phyloP scores from a whole-genome alignment of 2,797 vertebrate genomes.

The Liparis tanakae region DNA sequence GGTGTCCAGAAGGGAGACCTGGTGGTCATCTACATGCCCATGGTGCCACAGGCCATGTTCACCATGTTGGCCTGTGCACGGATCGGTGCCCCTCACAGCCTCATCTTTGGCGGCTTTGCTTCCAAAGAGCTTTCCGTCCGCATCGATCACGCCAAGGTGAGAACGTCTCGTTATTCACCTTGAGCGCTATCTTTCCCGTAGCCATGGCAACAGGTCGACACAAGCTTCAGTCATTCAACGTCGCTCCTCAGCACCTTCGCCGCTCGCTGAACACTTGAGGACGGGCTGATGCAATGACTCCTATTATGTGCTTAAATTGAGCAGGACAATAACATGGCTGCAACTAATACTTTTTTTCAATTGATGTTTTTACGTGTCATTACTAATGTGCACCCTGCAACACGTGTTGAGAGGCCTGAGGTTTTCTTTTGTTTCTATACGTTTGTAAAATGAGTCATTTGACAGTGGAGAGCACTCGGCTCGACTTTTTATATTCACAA shows the following conservation, averaged over 20 bases:
- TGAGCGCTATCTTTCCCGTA: background rate
- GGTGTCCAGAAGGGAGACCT: constrained; percentile 90
- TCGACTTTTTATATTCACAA: background rate
- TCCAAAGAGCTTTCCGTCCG: constrained; percentile 93
- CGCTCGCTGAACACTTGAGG: background rate
- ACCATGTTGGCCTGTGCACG: constrained; percentile 96
- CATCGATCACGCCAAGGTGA: constrained; percentile 95
- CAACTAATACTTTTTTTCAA: background rate
- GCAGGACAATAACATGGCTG: background rate
- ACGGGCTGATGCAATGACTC: background rate
- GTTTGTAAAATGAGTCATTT: constrained; percentile 38
- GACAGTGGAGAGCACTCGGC: constrained; percentile 25
- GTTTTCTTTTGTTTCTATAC: constrained; percentile 33
- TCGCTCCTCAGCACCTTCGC: background rate
- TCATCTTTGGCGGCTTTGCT: constrained; percentile 98
- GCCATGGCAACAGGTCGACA: background rate
- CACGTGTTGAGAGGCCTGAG: constrained; percentile 14
- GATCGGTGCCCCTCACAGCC: constrained; percentile 95
- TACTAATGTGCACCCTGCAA: constrained; percentile 7
- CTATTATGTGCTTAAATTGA: constrained; percentile 1
- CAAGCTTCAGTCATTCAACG: background rate
- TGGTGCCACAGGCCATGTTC: constrained; percentile 96
- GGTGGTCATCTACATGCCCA: constrained; percentile 98
- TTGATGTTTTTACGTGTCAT: constrained; percentile 1
- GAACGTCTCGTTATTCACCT: background rate